phyloP scores from a whole-genome alignment of 1,140 invertebrate genomes.

The Eulimnadia texana region DNA sequence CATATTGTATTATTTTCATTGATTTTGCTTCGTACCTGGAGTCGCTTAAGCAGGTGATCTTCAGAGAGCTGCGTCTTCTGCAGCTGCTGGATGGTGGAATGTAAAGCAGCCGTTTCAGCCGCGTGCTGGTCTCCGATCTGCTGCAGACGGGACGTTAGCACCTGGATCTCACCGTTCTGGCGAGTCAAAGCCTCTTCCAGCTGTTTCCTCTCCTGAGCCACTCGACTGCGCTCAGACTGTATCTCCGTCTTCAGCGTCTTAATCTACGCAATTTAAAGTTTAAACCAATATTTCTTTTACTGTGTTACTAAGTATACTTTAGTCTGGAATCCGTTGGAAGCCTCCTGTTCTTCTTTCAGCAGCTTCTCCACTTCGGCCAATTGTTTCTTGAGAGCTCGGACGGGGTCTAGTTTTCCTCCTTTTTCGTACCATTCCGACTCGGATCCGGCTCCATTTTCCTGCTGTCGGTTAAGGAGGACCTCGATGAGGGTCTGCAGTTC shows the following conservation, averaged over 20 bases:
- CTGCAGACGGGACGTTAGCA: slow-evolving; percentile 41
- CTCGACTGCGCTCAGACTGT: slow-evolving; percentile 43
- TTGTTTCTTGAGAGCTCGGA: slow-evolving; percentile 71
- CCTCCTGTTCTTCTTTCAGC: slow-evolving; percentile 52
- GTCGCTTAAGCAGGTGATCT: slow-evolving; percentile 36
- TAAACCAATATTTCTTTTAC: slow-evolving; percentile 22
- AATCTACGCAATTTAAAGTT: slow-evolving; percentile 43
- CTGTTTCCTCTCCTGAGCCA: slow-evolving; percentile 36
- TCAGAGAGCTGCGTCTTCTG: slow-evolving; percentile 25
- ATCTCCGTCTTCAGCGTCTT: slow-evolving; percentile 46
- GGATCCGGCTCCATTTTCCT: slow-evolving; percentile 51
- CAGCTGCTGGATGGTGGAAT: slow-evolving; percentile 32
- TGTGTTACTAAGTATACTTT: slow-evolving; percentile 33
- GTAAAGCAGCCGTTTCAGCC: slow-evolving; percentile 35
- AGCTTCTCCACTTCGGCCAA: slow-evolving; percentile 63
- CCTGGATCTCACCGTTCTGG: slow-evolving; percentile 38
- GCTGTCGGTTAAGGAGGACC: slow-evolving; percentile 68
- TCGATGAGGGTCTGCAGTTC: slow-evolving; percentile 81
- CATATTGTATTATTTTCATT: too few relatives aligned
- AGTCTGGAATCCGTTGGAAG: slow-evolving; percentile 43
- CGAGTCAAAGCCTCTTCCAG: slow-evolving; percentile 38
- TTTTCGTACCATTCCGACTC: slow-evolving; percentile 68
- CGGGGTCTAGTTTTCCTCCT: slow-evolving; percentile 64
- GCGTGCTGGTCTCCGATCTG: slow-evolving; percentile 40
- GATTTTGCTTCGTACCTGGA: slow-evolving; percentile 24